A percentile compares a stretch with the other conserved stretches of the same genome.
These are phyloP conservation scores for Ramphastos sulfuratus DNA, from an alignment of 2,113 vertebrate genomes.

Conservation along the genomic window DNA sequence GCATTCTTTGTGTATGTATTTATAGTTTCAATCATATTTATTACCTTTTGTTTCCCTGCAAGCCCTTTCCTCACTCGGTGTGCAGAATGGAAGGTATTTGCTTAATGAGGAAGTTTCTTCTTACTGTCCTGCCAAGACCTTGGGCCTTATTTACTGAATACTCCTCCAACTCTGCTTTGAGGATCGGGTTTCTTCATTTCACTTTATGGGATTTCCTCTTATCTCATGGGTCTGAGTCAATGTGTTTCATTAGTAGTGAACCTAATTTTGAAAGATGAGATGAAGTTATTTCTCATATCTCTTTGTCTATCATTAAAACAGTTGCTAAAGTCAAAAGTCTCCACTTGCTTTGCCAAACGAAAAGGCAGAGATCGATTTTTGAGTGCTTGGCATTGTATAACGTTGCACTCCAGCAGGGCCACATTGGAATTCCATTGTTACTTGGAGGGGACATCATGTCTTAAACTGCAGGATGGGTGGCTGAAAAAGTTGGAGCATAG, in stretches of 20 bases:
- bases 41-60: not conserved
- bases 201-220: not conserved
- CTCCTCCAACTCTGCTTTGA: not conserved
- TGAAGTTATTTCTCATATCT: not conserved
- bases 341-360: not conserved
- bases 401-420: not conserved
- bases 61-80: not conserved
- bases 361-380: not conserved
- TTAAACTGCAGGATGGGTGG: not conserved
- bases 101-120: not conserved
- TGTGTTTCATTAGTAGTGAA: not conserved
- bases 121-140: not conserved
- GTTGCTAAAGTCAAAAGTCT: not conserved
- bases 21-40: not conserved
- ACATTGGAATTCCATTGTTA: not conserved
- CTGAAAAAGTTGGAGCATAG: not conserved
- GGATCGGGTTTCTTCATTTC: not conserved
- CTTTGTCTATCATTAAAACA: not conserved
- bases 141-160: not conserved
- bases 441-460: not conserved
- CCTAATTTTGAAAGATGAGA: not conserved
- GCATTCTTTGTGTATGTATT: not conserved
- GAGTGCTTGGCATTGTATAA: not conserved
- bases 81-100: not conserved
- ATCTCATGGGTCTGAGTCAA: not conserved